A percentile compares a stretch with the other conserved stretches of the same genome.
These are phyloP conservation scores for Actias luna DNA, from an alignment of 2,888 invertebrate genomes.

Conservation along the genomic window DNA sequence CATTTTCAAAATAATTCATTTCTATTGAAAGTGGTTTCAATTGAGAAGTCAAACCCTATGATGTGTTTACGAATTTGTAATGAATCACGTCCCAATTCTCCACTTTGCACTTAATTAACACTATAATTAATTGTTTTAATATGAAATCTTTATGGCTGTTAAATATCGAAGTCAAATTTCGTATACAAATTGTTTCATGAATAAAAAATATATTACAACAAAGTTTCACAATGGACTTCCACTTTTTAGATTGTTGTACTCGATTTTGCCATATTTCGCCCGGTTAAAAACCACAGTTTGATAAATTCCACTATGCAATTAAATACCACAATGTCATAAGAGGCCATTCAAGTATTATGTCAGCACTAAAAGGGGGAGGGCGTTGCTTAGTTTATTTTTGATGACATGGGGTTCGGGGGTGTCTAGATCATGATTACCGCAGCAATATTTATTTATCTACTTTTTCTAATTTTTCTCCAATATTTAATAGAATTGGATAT, in stretches of 20 bases:
- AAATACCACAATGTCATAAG: too few relatives aligned
- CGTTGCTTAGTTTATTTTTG: too few relatives aligned
- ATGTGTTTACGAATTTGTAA: background rate
- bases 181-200: conserved; percentile 2
- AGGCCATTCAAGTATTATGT: too few relatives aligned
- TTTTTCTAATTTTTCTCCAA: too few relatives aligned
- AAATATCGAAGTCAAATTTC: conserved; percentile 8
- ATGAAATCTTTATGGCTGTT: conserved; percentile 8
- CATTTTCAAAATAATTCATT: too few relatives aligned
- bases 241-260: background rate
- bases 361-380: too few relatives aligned
- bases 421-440: too few relatives aligned
- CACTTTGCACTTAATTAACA: background rate
- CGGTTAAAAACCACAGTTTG: background rate
- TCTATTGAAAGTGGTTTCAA: too few relatives aligned
- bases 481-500: too few relatives aligned
- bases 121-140: conserved; percentile 1
- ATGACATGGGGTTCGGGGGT: too few relatives aligned
- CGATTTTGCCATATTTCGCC: background rate
- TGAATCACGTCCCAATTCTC: background rate
- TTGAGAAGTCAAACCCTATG: background rate
- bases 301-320: background rate
- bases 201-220: background rate
- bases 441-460: too few relatives aligned
- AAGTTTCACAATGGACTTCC: background rate